These are phyloP conservation scores for Drosophila sp. DNA, from an alignment of 1,140 invertebrate genomes.

Conservation along the genomic window DNA sequence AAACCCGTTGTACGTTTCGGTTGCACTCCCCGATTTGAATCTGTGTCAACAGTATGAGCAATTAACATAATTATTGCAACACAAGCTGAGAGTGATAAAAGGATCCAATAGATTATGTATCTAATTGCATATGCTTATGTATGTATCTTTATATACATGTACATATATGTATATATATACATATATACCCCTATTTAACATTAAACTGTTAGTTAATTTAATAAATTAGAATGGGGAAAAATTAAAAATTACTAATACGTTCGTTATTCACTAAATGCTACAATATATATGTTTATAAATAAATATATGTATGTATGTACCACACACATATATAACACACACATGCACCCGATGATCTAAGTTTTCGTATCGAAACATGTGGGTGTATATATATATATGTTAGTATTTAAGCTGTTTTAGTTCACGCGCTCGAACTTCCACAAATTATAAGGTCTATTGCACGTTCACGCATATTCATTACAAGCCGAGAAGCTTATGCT, in stretches of 20 bases:
- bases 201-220: conserved; percentile 8
- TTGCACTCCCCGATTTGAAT: conserved; percentile 7
- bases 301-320: conserved; percentile 17
- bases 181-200: conserved; percentile 13
- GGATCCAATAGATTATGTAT: not conserved
- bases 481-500: conserved; percentile 23
- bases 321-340: conserved; percentile 12
- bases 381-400: conserved; percentile 14
- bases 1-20: not conserved
- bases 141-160: conserved; percentile 2
- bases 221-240: conserved; percentile 22
- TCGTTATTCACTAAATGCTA: conserved; percentile 33
- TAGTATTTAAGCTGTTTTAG: conserved; percentile 17
- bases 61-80: conserved; percentile 4
- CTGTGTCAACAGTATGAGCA: conserved; percentile 1
- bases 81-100: conserved; percentile 4
- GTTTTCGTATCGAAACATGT: conserved; percentile 25
- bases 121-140: conserved; percentile 4
- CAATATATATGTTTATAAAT: conserved; percentile 19
- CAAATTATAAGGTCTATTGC: conserved; percentile 15
- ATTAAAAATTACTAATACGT: conserved; percentile 26
- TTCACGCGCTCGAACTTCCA: conserved; percentile 22
- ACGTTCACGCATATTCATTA: not conserved
- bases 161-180: not conserved
- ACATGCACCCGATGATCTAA: conserved; percentile 12